phyloP scores from a whole-genome alignment of 2,113 vertebrate species.

The Eulemur rufifrons region DNA sequence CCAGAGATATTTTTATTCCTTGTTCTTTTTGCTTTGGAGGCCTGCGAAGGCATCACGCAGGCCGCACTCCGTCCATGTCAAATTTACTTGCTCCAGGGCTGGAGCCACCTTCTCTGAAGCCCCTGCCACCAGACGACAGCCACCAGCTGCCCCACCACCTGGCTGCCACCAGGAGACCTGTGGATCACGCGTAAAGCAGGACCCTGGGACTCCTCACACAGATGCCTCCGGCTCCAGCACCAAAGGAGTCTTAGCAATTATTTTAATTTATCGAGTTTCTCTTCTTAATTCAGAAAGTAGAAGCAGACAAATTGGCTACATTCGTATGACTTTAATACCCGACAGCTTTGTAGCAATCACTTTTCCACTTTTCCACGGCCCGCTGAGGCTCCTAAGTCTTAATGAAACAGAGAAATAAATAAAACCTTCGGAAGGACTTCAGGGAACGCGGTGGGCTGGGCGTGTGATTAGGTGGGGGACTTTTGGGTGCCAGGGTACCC shows the following conservation, averaged over 20 bases:
- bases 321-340: constrained; percentile 28
- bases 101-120: neutral
- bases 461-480: neutral
- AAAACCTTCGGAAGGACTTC: neutral
- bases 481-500: neutral
- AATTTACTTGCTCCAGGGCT: neutral
- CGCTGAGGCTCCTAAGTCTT: neutral
- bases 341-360: neutral
- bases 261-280: constrained; percentile 64
- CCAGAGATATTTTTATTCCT: neutral
- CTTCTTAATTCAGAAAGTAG: constrained; percentile 70
- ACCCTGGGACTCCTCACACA: constrained; percentile 11
- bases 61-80: neutral
- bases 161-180: neutral
- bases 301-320: constrained; percentile 66
- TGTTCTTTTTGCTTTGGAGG: neutral
- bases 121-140: rapidly evolving
- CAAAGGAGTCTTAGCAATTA: constrained; percentile 58
- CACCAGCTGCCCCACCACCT: neutral
- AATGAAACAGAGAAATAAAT: constrained; percentile 46
- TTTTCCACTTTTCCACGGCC: neutral
- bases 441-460: neutral
- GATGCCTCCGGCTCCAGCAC: neutral
- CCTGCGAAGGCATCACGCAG: rapidly evolving
- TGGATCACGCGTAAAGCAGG: rapidly evolving